Evolutionary conservation across 2,888 invertebrate genomes (phyloP).

Genomic region (Meiosimyza decipiens): DNA sequence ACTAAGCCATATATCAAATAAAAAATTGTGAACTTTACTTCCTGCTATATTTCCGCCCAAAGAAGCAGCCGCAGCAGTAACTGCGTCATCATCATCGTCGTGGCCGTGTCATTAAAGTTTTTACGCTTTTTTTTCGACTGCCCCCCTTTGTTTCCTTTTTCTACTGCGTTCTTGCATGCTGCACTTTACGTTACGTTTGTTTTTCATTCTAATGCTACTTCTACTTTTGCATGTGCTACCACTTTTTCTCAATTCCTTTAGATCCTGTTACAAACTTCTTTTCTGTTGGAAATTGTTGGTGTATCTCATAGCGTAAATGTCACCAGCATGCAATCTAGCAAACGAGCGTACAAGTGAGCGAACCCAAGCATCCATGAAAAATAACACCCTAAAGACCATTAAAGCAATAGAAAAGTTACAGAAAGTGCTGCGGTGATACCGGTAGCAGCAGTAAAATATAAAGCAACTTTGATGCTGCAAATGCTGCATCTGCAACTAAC

Average conservation of each 20-base stretch:
- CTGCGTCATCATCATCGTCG: not conserved
- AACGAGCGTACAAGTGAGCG: not conserved
- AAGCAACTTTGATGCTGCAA: too few species aligned
- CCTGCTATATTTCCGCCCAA: too few species aligned
- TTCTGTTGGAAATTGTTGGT: too few species aligned
- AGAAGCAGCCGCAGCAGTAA: not conserved
- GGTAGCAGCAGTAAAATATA: not conserved
- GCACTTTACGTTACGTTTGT: slow-evolving; percentile 4
- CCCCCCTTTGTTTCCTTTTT: not conserved
- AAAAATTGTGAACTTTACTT: too few species aligned
- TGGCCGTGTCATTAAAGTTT: not conserved
- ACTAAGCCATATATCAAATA: too few species aligned
- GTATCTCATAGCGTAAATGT: slow-evolving; percentile 30
- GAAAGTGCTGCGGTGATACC: not conserved
- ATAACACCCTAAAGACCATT: slow-evolving; percentile 21
- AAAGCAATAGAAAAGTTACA: slow-evolving; percentile 28
- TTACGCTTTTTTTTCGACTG: not conserved
- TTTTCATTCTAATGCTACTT: too few species aligned
- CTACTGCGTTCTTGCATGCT: not conserved
- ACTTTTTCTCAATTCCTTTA: too few species aligned
- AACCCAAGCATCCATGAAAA: slow-evolving; percentile 23
- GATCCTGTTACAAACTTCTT: too few species aligned
- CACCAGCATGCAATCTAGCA: slow-evolving; percentile 15
- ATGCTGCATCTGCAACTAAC: slow-evolving; percentile 14
- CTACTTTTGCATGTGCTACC: too few species aligned